A percentile compares a stretch with the other conserved stretches of the same genome.
These are phyloP conservation scores for Periphyllus acericola DNA, from an alignment of 2,888 invertebrate species.

Conservation along the genomic window DNA sequence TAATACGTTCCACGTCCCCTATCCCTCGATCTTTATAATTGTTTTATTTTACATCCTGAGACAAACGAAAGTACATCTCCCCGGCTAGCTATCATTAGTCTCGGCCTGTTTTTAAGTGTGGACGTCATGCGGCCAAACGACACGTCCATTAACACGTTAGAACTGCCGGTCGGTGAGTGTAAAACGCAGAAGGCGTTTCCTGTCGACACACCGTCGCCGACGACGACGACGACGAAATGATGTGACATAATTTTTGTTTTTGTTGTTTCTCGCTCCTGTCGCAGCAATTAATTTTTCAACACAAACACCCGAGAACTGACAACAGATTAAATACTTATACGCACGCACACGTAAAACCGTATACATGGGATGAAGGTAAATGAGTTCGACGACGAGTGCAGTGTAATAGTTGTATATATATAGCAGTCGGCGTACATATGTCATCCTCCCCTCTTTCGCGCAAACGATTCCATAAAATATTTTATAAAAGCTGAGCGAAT, in stretches of 20 bases:
- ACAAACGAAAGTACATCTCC: constrained; percentile 2
- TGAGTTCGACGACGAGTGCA: too few species aligned
- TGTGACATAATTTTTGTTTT: constrained; percentile 29
- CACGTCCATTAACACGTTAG: constrained; percentile 52
- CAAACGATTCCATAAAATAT: background rate
- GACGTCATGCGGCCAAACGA: constrained; percentile 54
- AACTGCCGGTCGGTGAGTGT: background rate
- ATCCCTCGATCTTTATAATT: background rate
- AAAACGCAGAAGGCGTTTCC: background rate
- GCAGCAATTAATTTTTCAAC: constrained; percentile 53
- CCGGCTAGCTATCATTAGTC: constrained; percentile 27
- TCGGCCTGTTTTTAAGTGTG: constrained; percentile 30
- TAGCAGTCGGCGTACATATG: too few species aligned
- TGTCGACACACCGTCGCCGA: background rate
- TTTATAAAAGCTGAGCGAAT: too few species aligned
- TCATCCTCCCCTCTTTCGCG: background rate
- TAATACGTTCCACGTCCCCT: background rate
- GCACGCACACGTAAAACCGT: background rate
- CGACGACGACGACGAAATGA: background rate
- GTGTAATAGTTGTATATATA: background rate
- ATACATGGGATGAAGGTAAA: background rate
- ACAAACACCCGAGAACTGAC: constrained; percentile 36
- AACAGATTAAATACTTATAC: constrained; percentile 9
- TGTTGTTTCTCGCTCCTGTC: constrained; percentile 4
- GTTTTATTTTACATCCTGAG: constrained; percentile 6